These are phyloP conservation scores for Drosophila ogumai DNA, from an alignment of 1,140 invertebrate species.

Conservation along the genomic window DNA sequence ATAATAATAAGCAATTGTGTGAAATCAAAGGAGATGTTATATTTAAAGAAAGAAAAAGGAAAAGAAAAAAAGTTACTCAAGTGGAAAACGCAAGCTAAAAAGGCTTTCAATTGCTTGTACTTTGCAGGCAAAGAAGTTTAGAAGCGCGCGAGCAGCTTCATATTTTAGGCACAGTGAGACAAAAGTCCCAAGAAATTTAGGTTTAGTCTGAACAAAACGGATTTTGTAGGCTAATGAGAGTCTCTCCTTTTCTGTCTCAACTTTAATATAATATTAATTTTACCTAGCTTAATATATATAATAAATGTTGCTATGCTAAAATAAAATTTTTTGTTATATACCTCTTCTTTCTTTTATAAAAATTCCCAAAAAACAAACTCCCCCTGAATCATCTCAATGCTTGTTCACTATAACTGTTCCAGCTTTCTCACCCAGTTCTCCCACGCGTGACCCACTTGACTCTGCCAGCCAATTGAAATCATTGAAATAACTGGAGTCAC, in stretches of 20 bases:
- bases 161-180: no score
- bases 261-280: no score
- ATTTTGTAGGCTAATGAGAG: no score
- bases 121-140: neutral
- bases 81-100: slow-evolving; percentile 64
- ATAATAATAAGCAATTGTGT: slow-evolving; percentile 20
- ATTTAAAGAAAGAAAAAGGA: neutral
- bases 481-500: neutral
- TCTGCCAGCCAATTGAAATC: slow-evolving; percentile 16
- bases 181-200: no score
- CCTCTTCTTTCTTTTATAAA: no score
- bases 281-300: no score
- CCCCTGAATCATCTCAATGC: no score
- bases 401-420: neutral
- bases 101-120: slow-evolving; percentile 19
- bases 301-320: no score
- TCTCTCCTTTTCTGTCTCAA: no score
- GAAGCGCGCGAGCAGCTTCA: no score
- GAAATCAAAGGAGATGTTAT: neutral
- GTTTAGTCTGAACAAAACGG: no score
- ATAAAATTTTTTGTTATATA: no score
- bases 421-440: neutral
- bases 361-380: neutral
- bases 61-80: slow-evolving; percentile 44
- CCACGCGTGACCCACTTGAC: slow-evolving; percentile 29